phyloP scores from a whole-genome alignment of 1,140 invertebrate genomes.

The Tetranychus cinnabarinus region DNA sequence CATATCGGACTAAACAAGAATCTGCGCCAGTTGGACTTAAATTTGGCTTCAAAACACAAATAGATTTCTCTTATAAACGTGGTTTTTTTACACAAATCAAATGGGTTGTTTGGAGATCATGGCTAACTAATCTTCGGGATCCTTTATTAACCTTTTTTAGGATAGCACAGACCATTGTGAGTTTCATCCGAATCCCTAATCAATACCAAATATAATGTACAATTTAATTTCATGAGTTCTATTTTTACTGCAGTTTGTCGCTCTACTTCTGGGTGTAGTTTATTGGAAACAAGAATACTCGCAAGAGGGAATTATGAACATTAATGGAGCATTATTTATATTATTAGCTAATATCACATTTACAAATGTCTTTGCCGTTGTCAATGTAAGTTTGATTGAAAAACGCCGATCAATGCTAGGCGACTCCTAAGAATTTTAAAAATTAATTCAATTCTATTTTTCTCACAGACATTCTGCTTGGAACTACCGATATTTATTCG shows the following conservation, averaged over 20 bases:
- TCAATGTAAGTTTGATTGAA: slow-evolving; percentile 39
- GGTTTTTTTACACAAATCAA: slow-evolving; percentile 65
- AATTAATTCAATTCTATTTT: background rate
- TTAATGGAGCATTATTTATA: slow-evolving; percentile 82
- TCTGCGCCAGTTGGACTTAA: background rate
- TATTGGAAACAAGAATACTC: slow-evolving; percentile 61
- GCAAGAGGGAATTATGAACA: slow-evolving; percentile 76
- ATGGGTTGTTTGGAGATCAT: slow-evolving; percentile 69
- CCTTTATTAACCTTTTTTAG: slow-evolving; percentile 67
- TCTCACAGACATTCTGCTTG: slow-evolving; percentile 57
- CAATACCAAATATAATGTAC: background rate
- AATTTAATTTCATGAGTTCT: background rate
- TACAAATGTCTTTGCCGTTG: slow-evolving; percentile 66
- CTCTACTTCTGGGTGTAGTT: slow-evolving; percentile 58
- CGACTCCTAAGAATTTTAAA: slow-evolving; percentile 1
- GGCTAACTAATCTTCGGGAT: slow-evolving; percentile 62
- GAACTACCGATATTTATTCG: slow-evolving; percentile 75
- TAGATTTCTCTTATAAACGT: slow-evolving; percentile 26
- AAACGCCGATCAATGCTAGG: no score
- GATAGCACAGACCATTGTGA: slow-evolving; percentile 63
- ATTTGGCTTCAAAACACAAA: background rate
- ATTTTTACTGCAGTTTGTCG: slow-evolving; percentile 38
- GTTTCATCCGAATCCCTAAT: slow-evolving; percentile 16
- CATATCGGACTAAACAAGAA: background rate
- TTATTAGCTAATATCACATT: slow-evolving; percentile 81